Evolutionary conservation across 30 jellyfish, hydroid and myxozoan genomes (phyloP).

Genomic region (Nemopilema nomurai): DNA sequence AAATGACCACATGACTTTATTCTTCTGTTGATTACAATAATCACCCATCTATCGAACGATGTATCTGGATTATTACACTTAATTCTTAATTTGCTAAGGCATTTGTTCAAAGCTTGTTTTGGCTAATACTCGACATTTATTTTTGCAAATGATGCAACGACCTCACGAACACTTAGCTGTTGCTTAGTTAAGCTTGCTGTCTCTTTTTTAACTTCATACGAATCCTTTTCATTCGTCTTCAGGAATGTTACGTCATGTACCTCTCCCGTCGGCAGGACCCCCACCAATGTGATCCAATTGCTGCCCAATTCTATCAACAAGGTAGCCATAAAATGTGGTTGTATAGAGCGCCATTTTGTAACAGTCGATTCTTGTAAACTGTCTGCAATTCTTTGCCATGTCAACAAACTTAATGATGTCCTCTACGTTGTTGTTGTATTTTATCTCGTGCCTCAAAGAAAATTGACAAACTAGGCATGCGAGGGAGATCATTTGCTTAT

Average conservation of each 20-base stretch:
- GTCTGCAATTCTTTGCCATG: constrained; percentile 7
- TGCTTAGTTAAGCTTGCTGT: neutral
- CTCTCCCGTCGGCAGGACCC: constrained; percentile 27
- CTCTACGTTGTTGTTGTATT: neutral
- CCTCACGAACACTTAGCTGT: neutral
- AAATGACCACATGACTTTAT: no score
- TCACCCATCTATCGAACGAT: no score
- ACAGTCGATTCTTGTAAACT: constrained; percentile 30
- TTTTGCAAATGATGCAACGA: no score
- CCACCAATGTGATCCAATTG: constrained; percentile 15
- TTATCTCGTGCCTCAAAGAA: neutral
- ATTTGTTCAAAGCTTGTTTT: no score
- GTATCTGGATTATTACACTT: no score
- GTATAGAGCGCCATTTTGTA: neutral
- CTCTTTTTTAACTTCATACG: neutral
- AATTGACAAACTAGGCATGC: no score
- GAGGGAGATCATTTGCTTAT: no score
- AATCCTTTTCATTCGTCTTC: no score
- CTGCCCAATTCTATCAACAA: constrained; percentile 8
- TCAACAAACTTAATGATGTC: neutral
- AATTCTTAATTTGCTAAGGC: no score
- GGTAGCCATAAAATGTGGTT: neutral
- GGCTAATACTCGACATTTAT: no score
- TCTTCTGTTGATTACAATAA: no score
- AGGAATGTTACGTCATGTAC: neutral